Base-by-base conservation (phyloP, 2,888 invertebrate genomes). In the Phasia obesa region DNA sequence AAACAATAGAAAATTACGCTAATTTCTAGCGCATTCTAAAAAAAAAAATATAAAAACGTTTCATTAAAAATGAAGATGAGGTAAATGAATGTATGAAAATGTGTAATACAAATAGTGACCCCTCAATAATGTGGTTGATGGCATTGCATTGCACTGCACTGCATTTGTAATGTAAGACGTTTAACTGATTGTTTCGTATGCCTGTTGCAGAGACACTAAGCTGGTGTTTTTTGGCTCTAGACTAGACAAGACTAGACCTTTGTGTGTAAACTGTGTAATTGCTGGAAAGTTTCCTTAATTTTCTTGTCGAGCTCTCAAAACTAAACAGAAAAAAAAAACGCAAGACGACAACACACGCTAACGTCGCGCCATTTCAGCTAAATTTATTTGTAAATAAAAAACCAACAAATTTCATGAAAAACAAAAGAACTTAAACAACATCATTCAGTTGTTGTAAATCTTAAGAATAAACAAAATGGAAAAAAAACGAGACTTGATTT, bases 281-380 rank as follows among this genome's bases (percentile, higher is more conserved):
- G 60, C 60, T 27, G 23, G 27, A 71, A 70, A 78, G 65, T 79
- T 83, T 75, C 60, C 75, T 83, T 79, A 78, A 83, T 83, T 83
- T 78, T 83, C 70, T 79, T 83, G 83, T 81, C 65, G 73, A 69
- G 35, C 51, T 73, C 51, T 73, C 23, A 59, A 74, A 60, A n/a
- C n/a, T n/a, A n/a, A n/a, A 55, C 13, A 25, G 0, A 55, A n/a
- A 49, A 49, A 49, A 64, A 11, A 17, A 67, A n/a, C n/a, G n/a
- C n/a, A n/a, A 42, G 64, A 74, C 62, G 42, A 74, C 78, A 55
- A 75, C 70, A 82, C 78, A 78, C 77, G 62, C 69, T 62, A 74
- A 70, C 82, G 82, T 70, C 78, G 74, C 74, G 73, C 51, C 78
- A 82, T 60, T 25, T 59, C n/a, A 55, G 60, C 53, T 57, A 47